Conservation (phyloP, 2,113 vertebrate genomes). For the Falcunculus frontatus region DNA sequence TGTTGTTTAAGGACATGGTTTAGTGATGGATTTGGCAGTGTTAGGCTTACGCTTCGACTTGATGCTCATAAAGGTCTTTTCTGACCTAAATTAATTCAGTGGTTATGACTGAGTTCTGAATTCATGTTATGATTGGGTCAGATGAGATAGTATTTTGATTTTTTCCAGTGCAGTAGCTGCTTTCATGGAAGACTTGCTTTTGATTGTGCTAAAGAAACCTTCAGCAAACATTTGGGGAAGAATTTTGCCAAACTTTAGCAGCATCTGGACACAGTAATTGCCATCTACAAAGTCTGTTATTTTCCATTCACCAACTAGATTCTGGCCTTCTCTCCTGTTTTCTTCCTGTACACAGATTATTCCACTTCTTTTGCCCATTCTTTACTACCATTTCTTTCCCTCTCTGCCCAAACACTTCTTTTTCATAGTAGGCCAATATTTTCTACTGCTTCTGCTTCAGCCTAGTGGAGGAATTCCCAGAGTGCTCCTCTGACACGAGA, state of each 20-base stretch:
- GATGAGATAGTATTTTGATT: neutral
- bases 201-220: neutral
- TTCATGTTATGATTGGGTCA: neutral
- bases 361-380: neutral
- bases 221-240: neutral
- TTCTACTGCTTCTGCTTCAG: neutral
- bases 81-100: neutral
- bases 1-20: neutral
- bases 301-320: neutral
- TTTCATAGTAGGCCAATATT: neutral
- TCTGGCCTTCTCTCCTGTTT: neutral
- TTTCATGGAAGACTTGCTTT: neutral
- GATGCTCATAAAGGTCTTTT: neutral
- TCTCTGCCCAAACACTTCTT: neutral
- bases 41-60: accelerated
- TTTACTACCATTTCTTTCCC: neutral
- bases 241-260: neutral
- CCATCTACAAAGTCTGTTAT: neutral
- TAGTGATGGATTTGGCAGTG: neutral
- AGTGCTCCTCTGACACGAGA: neutral
- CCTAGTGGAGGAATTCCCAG: neutral
- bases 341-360: neutral
- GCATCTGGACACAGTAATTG: neutral
- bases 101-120: neutral
- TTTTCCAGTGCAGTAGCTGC: neutral